Evolutionary conservation across 1,140 invertebrate genomes (phyloP), one percentile per base, ranked within the genome.

Genomic region (Bilobella aurantiaca): DNA sequence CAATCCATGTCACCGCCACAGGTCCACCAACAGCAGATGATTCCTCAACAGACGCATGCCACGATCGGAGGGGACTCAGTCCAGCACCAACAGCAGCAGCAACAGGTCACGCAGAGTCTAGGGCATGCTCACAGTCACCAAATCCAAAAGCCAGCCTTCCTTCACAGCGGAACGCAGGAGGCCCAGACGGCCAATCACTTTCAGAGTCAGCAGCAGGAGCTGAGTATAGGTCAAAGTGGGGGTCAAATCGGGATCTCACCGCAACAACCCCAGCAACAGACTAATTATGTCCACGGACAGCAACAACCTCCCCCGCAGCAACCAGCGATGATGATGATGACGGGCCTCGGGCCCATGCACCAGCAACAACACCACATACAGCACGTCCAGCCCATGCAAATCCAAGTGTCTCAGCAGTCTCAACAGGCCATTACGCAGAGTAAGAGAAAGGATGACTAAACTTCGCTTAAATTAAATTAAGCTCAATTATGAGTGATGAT

Each of bases 321-420:
- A 56, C n/a, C n/a, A n/a, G 29, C 27, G 31, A 65, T 62, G 21
- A 58, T 69, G 21, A 69, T 69, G 63, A 65, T 69, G 63, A 57
- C 57, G 37, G 60, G 49, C 25, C 66, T 69, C 30, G 53, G 60
- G 12, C 1, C 28, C 16, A 61, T 63, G 25, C 68, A 69, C 28
- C 68, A 69, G 58, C 63, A 62, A 53, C 63, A 63, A 53, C 63
- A 63, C 27, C 64, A 69, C 61, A 62, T 66, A 28, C 68, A 69
- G 46, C 67, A 66, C 53, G 62, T 66, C 58, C 58, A 47, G 30
- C 42, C 64, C 23, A 56, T 49, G 16, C 64, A 66, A 30, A 61
- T 62, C 56, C 58, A 62, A 30, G 58, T 59, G 58, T 31, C 49
- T 31, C 58, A 62, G n/a, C n/a, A n/a, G 28, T 2, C 37, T 30